Evolutionary conservation across 1,140 invertebrate species (phyloP).

Genomic region (Ceratina japonica): DNA sequence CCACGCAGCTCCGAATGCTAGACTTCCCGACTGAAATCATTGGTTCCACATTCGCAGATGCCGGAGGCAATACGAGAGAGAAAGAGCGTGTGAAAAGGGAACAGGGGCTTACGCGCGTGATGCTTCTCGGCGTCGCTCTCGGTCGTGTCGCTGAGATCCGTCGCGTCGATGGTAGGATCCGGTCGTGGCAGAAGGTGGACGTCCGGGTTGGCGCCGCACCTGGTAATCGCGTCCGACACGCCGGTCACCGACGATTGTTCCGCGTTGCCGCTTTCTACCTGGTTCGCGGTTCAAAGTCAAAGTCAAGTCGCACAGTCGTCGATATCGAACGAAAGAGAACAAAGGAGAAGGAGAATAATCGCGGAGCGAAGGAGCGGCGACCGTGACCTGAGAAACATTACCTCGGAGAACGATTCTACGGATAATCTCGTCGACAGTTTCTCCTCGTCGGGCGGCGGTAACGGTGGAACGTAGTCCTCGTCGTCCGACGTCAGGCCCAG

Average conservation of each 20-base stretch:
- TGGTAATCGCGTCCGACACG: constrained; percentile 48
- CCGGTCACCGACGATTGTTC: constrained; percentile 61
- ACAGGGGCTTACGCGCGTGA: constrained; percentile 74
- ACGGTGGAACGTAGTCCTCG: constrained; percentile 88
- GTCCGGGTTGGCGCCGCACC: constrained; percentile 53
- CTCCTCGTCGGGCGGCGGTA: constrained; percentile 80
- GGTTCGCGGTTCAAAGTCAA: constrained; percentile 38
- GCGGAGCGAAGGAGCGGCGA: too few relatives aligned
- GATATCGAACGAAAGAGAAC: background rate
- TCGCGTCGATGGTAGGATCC: constrained; percentile 79
- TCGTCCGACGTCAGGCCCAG: constrained; percentile 95
- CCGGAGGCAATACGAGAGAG: too few relatives aligned
- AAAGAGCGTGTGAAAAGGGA: too few relatives aligned
- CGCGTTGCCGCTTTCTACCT: constrained; percentile 62
- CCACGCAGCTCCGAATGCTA: constrained; percentile 61
- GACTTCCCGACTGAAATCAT: constrained; percentile 75
- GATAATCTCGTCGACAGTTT: constrained; percentile 79
- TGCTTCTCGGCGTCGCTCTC: constrained; percentile 88
- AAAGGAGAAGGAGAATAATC: background rate
- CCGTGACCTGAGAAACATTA: constrained; percentile 57
- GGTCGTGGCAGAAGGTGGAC: constrained; percentile 54
- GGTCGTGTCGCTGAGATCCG: constrained; percentile 90
- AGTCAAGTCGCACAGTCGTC: background rate
- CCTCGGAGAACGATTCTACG: constrained; percentile 81
- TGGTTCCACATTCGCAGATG: background rate